These are phyloP conservation scores for Eueremaeus valkanovi DNA, from an alignment of 2,888 invertebrate genomes.

Conservation along the genomic window DNA sequence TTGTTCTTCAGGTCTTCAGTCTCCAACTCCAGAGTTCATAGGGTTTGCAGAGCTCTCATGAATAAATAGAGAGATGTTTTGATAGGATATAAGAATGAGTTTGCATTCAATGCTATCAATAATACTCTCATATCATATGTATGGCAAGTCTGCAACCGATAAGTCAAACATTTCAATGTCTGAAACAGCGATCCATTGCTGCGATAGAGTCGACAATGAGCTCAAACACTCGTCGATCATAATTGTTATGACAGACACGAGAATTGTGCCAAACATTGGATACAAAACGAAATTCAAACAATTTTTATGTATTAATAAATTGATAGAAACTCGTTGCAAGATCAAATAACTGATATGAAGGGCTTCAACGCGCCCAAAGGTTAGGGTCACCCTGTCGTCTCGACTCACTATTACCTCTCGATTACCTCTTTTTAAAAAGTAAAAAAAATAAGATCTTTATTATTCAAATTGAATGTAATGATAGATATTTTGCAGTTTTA, in stretches of 20 bases:
- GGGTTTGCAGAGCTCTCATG: too few species aligned
- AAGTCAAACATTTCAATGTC: neutral
- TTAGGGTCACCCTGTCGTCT: too few species aligned
- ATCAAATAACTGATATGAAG: too few species aligned
- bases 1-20: too few species aligned
- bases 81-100: neutral
- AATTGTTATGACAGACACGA: neutral
- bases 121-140: neutral
- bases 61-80: slow-evolving; percentile 2
- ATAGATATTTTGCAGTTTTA: too few species aligned
- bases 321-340: neutral
- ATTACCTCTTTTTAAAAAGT: too few species aligned
- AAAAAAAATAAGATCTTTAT: too few species aligned
- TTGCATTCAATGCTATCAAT: neutral
- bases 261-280: neutral
- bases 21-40: too few species aligned
- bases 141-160: neutral
- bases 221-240: slow-evolving; percentile 13
- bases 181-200: neutral
- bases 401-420: too few species aligned
- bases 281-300: neutral
- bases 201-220: neutral
- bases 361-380: too few species aligned
- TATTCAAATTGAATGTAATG: too few species aligned
- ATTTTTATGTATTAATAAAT: neutral